Evolutionary conservation across 92 coral and sea anemone species (phyloP).

Genomic region (Phenganax marumi): DNA sequence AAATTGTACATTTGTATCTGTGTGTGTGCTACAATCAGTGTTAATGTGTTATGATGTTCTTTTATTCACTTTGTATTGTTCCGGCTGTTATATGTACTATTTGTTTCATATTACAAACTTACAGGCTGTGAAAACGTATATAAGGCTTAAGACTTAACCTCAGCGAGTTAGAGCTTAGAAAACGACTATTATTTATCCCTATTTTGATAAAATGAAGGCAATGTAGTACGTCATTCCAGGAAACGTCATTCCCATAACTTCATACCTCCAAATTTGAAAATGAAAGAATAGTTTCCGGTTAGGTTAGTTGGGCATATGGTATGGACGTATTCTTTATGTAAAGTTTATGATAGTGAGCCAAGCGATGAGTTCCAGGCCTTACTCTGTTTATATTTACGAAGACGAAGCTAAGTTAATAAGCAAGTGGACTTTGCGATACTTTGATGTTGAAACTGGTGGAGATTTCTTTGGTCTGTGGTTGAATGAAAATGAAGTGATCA

Average conservation of each 20-base stretch:
- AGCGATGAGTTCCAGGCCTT: conserved; percentile 18
- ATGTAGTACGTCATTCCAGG: neutral
- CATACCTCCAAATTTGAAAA: neutral
- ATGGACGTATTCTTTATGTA: neutral
- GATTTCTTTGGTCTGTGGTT: conserved; percentile 69
- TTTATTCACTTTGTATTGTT: no score
- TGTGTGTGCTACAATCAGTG: no score
- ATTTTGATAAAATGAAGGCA: neutral
- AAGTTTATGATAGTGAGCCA: neutral
- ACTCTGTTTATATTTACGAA: conserved; percentile 48
- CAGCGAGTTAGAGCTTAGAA: no score
- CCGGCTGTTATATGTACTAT: no score
- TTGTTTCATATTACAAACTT: no score
- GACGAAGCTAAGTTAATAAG: conserved; percentile 52
- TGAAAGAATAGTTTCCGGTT: neutral
- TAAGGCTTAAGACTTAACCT: neutral
- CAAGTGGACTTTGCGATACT: conserved; percentile 64
- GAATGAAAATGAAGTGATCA: conserved; percentile 38
- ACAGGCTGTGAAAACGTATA: neutral
- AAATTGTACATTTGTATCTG: no score
- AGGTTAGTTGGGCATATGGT: neutral
- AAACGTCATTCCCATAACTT: no score
- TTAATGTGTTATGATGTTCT: no score
- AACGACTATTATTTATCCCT: no score
- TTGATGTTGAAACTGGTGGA: conserved; percentile 75